These are phyloP conservation scores for Ptychobarbus kaznakovi DNA, from an alignment of 2,797 vertebrate genomes.

Conservation along the genomic window DNA sequence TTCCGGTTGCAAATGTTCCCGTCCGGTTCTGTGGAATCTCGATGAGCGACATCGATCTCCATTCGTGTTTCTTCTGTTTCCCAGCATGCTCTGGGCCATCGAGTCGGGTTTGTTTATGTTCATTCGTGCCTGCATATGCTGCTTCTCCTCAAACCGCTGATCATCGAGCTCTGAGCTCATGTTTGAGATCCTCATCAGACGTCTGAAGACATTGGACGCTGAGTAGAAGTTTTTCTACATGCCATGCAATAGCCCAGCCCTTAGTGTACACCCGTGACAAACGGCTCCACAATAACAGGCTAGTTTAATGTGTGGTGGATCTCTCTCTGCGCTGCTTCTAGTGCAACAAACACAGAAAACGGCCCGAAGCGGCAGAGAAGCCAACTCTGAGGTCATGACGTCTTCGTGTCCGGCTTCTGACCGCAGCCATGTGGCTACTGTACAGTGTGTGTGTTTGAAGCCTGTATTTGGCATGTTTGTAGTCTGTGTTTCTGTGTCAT, in stretches of 20 bases:
- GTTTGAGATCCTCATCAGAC: not conserved
- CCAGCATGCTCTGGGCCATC: conserved; percentile 37
- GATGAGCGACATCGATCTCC: not conserved
- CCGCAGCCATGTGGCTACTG: conserved; percentile 46
- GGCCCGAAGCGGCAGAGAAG: not conserved
- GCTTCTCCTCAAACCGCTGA: not conserved
- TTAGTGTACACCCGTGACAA: not conserved
- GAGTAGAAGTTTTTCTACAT: too few relatives aligned
- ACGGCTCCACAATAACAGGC: not conserved
- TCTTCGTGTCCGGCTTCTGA: conserved; percentile 63
- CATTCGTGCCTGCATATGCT: conserved; percentile 61
- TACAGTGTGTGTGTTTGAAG: conserved; percentile 55
- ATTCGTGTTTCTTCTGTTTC: not conserved
- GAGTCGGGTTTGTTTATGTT: conserved; percentile 62
- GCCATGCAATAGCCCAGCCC: too few relatives aligned
- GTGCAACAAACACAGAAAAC: not conserved
- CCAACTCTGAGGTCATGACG: conserved; percentile 56
- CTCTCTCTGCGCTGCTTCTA: conserved; percentile 6
- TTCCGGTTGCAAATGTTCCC: conserved; percentile 67
- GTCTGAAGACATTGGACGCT: not conserved
- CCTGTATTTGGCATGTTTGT: too few relatives aligned
- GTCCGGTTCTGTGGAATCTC: conserved; percentile 17
- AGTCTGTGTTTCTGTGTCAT: conserved; percentile 22
- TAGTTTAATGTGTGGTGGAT: not conserved
- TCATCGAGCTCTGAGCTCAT: not conserved